Evolutionary conservation across 2,113 vertebrate genomes (phyloP), one percentile per base, ranked within the genome.

Genomic region (Tupaia chinensis): DNA sequence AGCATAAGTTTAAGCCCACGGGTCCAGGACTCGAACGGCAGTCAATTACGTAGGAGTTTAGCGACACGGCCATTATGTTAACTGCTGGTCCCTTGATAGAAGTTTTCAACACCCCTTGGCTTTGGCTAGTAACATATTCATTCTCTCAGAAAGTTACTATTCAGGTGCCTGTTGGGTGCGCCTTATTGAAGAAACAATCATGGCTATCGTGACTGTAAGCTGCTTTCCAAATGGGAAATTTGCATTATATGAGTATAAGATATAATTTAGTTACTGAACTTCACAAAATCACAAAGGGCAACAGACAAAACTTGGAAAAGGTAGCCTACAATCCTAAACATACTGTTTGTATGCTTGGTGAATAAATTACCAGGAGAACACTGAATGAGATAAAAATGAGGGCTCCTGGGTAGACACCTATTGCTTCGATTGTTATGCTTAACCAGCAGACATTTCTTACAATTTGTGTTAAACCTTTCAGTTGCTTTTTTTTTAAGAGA

Each of bases 171-270:
- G 54, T 22, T 65, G 6, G 60, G 13, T 70, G 29, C 5, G 1
- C 10, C 85, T 81, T 95, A 70, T 61, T 94, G 9, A 54, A 70
- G 23, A 78, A 89, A 91, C 9, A 91, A 77, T 8, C 0, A 0
- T 70, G n/a, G 58, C 61, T 83, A 91, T 53, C 5, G 19, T 4
- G 3, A 9, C 23, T 89, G 20, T 73, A 53, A 87, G 61, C 6
- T 95, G 25, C 11, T 73, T 94, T 90, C 54, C 66, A 95, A 86
- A 78, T 65, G 91, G 58, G 29, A 78, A 82, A 34, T 6, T 96
- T 97, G 9, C 0, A 76, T 73, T 89, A 69, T 7, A n/a, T 29
- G 17, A 58, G 1, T 88, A 25, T 93, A 81, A 78, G 79, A 85
- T 93, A 87, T 83, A 76, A 79, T 27, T 69, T 17, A 78, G 81